A percentile compares a stretch with the other conserved stretches of the same genome.
Evolutionary conservation across 2,888 invertebrate genomes (phyloP).

Genomic region (Xestia sexstrigata): DNA sequence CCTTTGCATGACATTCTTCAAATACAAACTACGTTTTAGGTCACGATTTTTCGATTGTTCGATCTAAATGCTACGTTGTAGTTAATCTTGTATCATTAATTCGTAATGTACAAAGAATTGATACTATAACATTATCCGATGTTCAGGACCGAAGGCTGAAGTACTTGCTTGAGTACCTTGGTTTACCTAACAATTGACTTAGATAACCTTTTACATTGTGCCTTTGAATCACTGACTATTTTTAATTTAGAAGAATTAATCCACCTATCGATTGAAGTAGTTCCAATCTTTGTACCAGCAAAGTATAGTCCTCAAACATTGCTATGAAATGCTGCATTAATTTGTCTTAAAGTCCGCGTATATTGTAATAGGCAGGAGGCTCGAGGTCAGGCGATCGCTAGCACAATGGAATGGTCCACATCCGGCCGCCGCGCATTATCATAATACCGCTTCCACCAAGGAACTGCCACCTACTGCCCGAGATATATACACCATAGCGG

Average conservation of each 20-base stretch:
- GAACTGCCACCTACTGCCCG: constrained; percentile 76
- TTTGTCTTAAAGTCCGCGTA: constrained; percentile 77
- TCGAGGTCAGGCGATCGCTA: constrained; percentile 86
- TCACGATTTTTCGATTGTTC: constrained; percentile 80
- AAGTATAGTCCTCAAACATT: constrained; percentile 23
- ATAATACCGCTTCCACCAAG: constrained; percentile 87
- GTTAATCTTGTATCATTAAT: constrained; percentile 66
- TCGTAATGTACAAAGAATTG: constrained; percentile 57
- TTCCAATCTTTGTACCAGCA: background rate
- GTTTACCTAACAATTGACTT: constrained; percentile 42
- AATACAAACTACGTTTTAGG: constrained; percentile 72
- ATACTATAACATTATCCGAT: constrained; percentile 57
- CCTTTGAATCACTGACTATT: constrained; percentile 9
- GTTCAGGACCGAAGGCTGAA: constrained; percentile 39
- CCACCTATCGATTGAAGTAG: background rate
- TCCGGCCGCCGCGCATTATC: constrained; percentile 87
- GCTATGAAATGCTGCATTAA: constrained; percentile 68
- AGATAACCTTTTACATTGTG: constrained; percentile 24
- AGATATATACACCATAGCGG: constrained; percentile 49
- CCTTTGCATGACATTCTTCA: constrained; percentile 83
- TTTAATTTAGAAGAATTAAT: constrained; percentile 5
- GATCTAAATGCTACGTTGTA: constrained; percentile 67
- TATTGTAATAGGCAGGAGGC: constrained; percentile 75
- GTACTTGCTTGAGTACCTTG: constrained; percentile 25
- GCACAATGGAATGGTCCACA: constrained; percentile 89